phyloP scores from a whole-genome alignment of 1,140 invertebrate genomes.

The Pseudoatta argentina region DNA sequence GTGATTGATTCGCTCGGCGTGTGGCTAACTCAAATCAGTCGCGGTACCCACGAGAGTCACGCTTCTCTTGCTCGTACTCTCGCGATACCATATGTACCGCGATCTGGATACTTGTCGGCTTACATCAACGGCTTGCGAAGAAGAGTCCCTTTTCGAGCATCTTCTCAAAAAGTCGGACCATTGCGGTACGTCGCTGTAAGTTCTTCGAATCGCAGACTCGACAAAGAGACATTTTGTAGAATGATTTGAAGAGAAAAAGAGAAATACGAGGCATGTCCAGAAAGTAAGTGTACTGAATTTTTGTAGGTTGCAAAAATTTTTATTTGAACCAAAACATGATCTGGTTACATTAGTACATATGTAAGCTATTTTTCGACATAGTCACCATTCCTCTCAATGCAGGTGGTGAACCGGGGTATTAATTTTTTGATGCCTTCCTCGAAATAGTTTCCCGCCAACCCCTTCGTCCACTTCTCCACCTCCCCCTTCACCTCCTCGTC shows the following conservation, averaged over 20 bases:
- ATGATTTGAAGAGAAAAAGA: neutral
- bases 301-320: too few species aligned
- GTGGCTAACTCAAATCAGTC: slow-evolving; percentile 79
- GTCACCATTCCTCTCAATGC: too few species aligned
- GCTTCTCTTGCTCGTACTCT: neutral
- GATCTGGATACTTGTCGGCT: slow-evolving; percentile 21
- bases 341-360: too few species aligned
- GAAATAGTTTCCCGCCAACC: too few species aligned
- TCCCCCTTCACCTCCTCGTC: too few species aligned
- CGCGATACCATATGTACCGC: slow-evolving; percentile 23
- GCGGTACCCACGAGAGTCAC: slow-evolving; percentile 46
- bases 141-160: slow-evolving; percentile 27
- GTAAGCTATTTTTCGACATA: too few species aligned
- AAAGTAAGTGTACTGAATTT: too few species aligned
- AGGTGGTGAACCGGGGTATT: too few species aligned
- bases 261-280: too few species aligned
- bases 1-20: slow-evolving; percentile 83
- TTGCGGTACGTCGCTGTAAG: slow-evolving; percentile 30
- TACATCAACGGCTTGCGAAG: slow-evolving; percentile 33
- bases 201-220: neutral
- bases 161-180: slow-evolving; percentile 40
- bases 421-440: too few species aligned
- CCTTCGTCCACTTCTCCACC: too few species aligned
- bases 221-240: slow-evolving; percentile 52
- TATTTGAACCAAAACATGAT: too few species aligned